Evolutionary conservation across 2,888 invertebrate genomes (phyloP).

Genomic region (Dasypolia templi): DNA sequence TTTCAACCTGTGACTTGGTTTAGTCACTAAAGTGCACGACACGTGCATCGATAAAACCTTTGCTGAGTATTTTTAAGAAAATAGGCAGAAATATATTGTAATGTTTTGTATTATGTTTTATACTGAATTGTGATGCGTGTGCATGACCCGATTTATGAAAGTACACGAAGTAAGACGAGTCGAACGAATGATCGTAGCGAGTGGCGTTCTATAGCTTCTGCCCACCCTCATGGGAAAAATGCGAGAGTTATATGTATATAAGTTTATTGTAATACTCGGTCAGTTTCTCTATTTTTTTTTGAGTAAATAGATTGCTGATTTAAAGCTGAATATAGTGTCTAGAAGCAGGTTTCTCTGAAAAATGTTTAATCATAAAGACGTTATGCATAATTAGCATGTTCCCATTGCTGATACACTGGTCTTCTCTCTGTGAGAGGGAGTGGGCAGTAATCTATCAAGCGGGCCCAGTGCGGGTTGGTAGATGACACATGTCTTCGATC

Average conservation of each 20-base stretch:
- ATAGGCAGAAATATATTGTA: neutral
- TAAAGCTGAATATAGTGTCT: neutral
- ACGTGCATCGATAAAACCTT: conserved; percentile 3
- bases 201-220: neutral
- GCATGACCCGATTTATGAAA: neutral
- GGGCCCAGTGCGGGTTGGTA: too few species aligned
- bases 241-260: neutral
- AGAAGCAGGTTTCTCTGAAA: neutral
- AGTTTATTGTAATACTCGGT: neutral
- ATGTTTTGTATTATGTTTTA: too few species aligned
- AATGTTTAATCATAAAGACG: conserved; percentile 4
- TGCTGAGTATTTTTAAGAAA: neutral
- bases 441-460: too few species aligned
- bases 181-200: neutral
- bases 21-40: neutral
- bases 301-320: conserved; percentile 17
- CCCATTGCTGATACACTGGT: too few species aligned
- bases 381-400: too few species aligned
- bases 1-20: neutral
- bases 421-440: too few species aligned
- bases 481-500: too few species aligned
- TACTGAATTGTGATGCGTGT: neutral
- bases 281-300: neutral
- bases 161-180: neutral
- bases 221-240: neutral